Base-by-base conservation (phyloP, 2,113 vertebrate genomes). In the Brienomyrus longianalis region DNA sequence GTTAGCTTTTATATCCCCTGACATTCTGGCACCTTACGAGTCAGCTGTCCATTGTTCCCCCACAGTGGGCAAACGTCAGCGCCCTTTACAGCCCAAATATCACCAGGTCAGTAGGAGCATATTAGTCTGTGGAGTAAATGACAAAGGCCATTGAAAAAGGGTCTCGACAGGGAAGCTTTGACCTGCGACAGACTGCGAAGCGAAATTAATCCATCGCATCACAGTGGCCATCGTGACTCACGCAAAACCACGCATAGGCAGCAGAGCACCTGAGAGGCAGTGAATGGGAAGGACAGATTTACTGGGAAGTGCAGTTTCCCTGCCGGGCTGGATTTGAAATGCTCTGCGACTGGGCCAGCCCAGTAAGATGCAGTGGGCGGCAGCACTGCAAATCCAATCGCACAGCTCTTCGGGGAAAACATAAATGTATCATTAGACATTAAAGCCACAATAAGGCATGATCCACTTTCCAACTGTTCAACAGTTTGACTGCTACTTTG, bases 31-130 rank as follows among this genome's bases (percentile, higher is more conserved):
- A 35, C 45, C 8, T 0, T 52, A 21, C 27, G 2, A 54, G 45
- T 51, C 89, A 80, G 15, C 13, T n/a, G 31, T 23, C 85, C 23
- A 77, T 87, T 90, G 89, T 77, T 87, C 5, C 6, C n/a, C 62
- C 47, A 50, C 51, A 27, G 3, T 43, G 5, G 86, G 62, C 86
- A 80, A 66, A 85, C 87, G 89, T 88, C 89, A 90, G 47, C 47
- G 5, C 35, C 66, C 35, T 80, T 43, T 80, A 48, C 43, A 51
- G 54, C 21, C 27, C 31, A 23, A 50, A 66, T 27, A 39, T 74
- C 62, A 45, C 23, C n/a, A 19, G 50, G 31, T 56, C 45, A 70
- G 35, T 59, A 19, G 74, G 74, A 86, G 54, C 51, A 31, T 39
- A 59, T 83, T 89, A 56, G 51, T 56, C 70, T 56, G 48, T 3